phyloP scores from a whole-genome alignment of 2,113 vertebrate genomes.

The Silurus meridionalis region DNA sequence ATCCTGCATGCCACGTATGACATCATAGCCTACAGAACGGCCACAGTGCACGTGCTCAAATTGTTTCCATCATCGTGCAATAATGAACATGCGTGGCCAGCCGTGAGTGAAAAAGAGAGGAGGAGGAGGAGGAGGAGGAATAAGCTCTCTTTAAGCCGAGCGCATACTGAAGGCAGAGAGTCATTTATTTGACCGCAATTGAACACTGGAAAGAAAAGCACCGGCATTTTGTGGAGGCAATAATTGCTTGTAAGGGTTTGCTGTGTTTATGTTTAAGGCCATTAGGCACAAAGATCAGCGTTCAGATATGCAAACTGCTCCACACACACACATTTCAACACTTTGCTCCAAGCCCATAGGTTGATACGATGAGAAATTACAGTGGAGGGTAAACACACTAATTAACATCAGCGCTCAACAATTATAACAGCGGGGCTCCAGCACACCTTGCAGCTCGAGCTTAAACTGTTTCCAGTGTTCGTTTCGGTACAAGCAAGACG shows the following conservation, averaged over 20 bases:
- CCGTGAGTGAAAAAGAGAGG: background rate
- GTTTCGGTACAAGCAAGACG: background rate
- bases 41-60: constrained; percentile 42
- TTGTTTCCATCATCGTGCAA: constrained; percentile 51
- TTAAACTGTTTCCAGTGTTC: background rate
- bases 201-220: constrained; percentile 70
- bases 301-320: constrained; percentile 76
- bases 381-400: constrained; percentile 12
- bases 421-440: background rate
- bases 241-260: constrained; percentile 76
- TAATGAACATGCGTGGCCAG: constrained; percentile 30
- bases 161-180: constrained; percentile 68
- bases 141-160: constrained; percentile 15
- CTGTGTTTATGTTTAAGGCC: constrained; percentile 75
- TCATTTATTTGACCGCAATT: constrained; percentile 76
- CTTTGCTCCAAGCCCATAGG: constrained; percentile 56
- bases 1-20: constrained; percentile 61
- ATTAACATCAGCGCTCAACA: constrained; percentile 31
- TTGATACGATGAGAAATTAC: constrained; percentile 7
- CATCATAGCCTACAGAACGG: constrained; percentile 56
- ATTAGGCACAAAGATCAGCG: constrained; percentile 74
- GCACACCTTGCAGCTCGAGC: background rate
- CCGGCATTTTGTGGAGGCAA: constrained; percentile 73
- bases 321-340: constrained; percentile 69
- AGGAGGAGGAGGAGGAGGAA: background rate